Evolutionary conservation across 2,113 vertebrate species (phyloP).

Genomic region (Morphnarchus princeps): DNA sequence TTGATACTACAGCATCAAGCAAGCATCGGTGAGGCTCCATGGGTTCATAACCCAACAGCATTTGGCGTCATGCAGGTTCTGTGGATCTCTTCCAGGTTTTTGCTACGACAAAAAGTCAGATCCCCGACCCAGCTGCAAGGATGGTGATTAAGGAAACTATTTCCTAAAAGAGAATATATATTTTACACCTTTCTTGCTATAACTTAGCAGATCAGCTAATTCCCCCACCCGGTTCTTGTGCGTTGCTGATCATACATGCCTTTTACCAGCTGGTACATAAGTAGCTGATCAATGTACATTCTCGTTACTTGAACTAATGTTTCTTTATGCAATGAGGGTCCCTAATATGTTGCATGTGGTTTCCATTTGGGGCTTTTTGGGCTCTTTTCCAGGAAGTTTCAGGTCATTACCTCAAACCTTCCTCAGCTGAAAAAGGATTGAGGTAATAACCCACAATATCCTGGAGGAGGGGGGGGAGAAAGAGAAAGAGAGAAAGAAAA

Average conservation of each 20-base stretch:
- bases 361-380: constrained; percentile 59
- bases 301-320: neutral
- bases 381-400: constrained; percentile 60
- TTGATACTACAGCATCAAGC: neutral
- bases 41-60: neutral
- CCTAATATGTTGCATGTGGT: constrained; percentile 59
- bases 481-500: neutral
- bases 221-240: neutral
- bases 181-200: neutral
- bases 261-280: constrained; percentile 4
- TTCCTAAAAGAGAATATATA: neutral
- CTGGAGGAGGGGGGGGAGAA: neutral
- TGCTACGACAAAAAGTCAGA: neutral
- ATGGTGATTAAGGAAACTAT: neutral
- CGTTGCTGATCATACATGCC: neutral
- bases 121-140: neutral
- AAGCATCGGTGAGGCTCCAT: neutral
- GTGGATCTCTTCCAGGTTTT: neutral
- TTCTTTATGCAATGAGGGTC: constrained; percentile 28
- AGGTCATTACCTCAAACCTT: constrained; percentile 61
- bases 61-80: neutral
- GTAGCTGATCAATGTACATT: neutral
- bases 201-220: neutral
- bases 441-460: constrained; percentile 60
- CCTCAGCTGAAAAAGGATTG: constrained; percentile 53